Base-by-base conservation (phyloP, 2,888 invertebrate genomes). In the Mactromeris polynyma region DNA sequence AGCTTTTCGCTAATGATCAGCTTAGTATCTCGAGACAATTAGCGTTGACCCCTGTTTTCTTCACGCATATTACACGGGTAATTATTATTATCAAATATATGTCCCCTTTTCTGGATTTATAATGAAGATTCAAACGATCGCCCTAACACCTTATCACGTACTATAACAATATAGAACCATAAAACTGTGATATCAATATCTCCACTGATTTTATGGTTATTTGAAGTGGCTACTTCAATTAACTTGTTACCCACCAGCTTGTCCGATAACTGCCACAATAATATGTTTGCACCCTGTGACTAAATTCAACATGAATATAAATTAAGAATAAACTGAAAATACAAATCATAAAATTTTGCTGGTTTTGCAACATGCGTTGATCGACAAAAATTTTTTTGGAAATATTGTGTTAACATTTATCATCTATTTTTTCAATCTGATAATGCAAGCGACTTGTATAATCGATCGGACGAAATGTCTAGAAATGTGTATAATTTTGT, bases 151-250 rank as follows among this genome's bases (percentile, higher is more conserved):
- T 89, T 89, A 86, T 86, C 89, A 33, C 14, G 6, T 33, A 42
- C 31, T 14, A 51, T 64, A 33, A 90, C 91, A 81, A 89, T 90
- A 85, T 89, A 87, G 64, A 40, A 46, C 90, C 88, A 88, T 88
- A 88, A 88, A 90, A 77, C 51, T 38, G 38, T 87, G 73, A 73
- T 90, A 90, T 87, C 33, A 38, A 14, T 73, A 77, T 81, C 81
- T 26, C 7, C 21, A 21, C 31, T 54, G 54, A 87, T 87, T 89
- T 90, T 87, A 90, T 89, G 84, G 86, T 77, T 42, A 89, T 90
- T 91, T 91, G 87, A 90, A 87, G 89, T 91, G 90, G 89, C 88
- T 83, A 89, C 81, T 87, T 79, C 84, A 87, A 88, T 91, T 88
- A 91, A 79, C 81, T 84, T 89, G 88, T 85, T 87, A 87, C 69